A percentile compares a stretch with the other conserved stretches of the same genome.
These are phyloP conservation scores for Ephestia elutella DNA, from an alignment of 1,140 invertebrate species.

Conservation along the genomic window DNA sequence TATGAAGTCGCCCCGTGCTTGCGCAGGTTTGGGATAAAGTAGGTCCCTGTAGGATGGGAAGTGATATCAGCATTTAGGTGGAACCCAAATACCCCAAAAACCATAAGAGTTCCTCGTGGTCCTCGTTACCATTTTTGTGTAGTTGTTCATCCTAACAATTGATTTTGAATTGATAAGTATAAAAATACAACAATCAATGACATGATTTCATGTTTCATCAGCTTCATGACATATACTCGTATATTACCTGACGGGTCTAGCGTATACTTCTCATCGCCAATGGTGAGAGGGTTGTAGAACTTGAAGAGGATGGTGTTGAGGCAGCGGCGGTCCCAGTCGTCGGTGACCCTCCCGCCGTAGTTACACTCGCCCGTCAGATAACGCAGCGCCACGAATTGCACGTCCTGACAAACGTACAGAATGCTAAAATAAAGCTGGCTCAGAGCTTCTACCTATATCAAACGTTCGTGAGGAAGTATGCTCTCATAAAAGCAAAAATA, in stretches of 20 bases:
- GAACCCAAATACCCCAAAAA: conserved; percentile 76
- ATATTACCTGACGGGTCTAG: conserved; percentile 77
- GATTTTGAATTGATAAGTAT: too few species aligned
- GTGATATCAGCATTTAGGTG: too few species aligned
- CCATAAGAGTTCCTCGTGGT: too few species aligned
- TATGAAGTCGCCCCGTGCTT: conserved; percentile 47
- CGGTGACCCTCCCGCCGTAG: conserved; percentile 96
- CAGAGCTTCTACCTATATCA: too few species aligned
- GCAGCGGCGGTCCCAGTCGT: conserved; percentile 94
- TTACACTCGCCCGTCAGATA: conserved; percentile 97
- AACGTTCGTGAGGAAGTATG: too few species aligned
- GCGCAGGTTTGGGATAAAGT: conserved; percentile 47
- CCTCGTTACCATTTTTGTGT: too few species aligned
- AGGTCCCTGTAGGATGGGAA: conserved; percentile 71
- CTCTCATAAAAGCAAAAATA: too few species aligned
- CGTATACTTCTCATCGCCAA: conserved; percentile 74
- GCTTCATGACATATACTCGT: too few species aligned
- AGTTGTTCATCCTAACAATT: too few species aligned
- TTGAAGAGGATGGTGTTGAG: conserved; percentile 87
- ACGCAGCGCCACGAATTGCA: conserved; percentile 91
- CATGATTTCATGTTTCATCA: too few species aligned
- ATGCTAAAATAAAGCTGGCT: too few species aligned
- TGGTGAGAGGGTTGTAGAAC: conserved; percentile 82
- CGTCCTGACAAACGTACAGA: conserved; percentile 68
- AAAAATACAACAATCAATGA: too few species aligned